phyloP scores from a whole-genome alignment of 2,888 invertebrate genomes.

The Mythimna vitellina region DNA sequence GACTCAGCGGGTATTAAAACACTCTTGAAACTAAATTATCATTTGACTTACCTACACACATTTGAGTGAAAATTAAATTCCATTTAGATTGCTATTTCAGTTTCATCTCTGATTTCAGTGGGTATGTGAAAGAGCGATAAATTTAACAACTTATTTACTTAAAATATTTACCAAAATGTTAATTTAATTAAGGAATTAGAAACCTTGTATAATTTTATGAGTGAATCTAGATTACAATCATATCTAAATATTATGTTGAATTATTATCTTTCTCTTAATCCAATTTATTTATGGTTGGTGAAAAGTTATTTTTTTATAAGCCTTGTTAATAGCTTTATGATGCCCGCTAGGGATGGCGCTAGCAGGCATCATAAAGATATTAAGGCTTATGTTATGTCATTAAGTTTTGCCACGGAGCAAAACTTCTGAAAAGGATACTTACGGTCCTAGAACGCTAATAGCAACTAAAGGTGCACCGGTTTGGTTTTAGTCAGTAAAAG shows the following conservation, averaged over 20 bases:
- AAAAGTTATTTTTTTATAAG: too few relatives aligned
- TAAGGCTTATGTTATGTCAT: too few relatives aligned
- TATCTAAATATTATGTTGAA: neutral
- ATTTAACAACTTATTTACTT: constrained; percentile 5
- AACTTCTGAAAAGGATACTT: too few relatives aligned
- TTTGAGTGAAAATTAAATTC: constrained; percentile 5
- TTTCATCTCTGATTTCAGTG: constrained; percentile 6
- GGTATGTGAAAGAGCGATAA: neutral
- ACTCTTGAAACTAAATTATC: constrained; percentile 19
- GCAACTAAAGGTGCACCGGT: too few relatives aligned
- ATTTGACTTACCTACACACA: constrained; percentile 13
- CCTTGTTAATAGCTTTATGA: too few relatives aligned
- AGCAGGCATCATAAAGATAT: too few relatives aligned
- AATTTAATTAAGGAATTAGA: constrained; percentile 1
- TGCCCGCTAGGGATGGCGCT: too few relatives aligned
- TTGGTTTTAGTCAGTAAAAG: too few relatives aligned
- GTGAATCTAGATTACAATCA: neutral
- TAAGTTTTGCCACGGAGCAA: too few relatives aligned
- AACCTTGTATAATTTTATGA: neutral
- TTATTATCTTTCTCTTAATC: too few relatives aligned
- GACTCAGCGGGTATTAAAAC: neutral
- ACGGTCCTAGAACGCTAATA: too few relatives aligned
- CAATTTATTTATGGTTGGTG: too few relatives aligned
- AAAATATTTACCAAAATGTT: neutral
- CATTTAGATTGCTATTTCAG: neutral